Evolutionary conservation across 2,113 vertebrate genomes (phyloP).

Genomic region (Proterorhinus semilunaris): DNA sequence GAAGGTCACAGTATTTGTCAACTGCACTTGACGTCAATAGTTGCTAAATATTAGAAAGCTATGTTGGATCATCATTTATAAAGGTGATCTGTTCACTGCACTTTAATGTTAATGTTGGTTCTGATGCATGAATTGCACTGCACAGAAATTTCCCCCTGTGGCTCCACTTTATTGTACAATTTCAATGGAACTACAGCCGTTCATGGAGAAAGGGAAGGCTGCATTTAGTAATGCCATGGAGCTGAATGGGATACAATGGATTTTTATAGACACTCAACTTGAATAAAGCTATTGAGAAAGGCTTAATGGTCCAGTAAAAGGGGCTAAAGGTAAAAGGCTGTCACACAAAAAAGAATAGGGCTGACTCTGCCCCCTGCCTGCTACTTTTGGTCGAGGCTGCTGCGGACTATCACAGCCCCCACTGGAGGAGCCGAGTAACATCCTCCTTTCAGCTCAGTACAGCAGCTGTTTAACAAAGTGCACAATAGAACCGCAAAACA

Average conservation of each 20-base stretch:
- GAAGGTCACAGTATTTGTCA: too few relatives aligned
- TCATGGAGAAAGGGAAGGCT: neutral
- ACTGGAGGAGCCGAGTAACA: conserved; percentile 19
- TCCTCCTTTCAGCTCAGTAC: conserved; percentile 39
- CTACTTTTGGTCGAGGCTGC: conserved; percentile 38
- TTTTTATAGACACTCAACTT: conserved; percentile 46
- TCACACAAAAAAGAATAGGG: conserved; percentile 65
- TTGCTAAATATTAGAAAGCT: too few relatives aligned
- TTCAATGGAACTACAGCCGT: too few relatives aligned
- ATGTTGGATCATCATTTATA: too few relatives aligned
- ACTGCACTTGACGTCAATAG: too few relatives aligned
- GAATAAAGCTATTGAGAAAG: conserved; percentile 43
- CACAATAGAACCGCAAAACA: conserved; percentile 16
- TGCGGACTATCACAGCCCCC: conserved; percentile 52
- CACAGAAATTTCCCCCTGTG: too few relatives aligned
- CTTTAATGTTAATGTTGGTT: too few relatives aligned
- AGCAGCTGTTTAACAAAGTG: conserved; percentile 69
- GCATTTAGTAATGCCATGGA: neutral
- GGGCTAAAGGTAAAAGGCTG: conserved; percentile 45
- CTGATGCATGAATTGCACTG: too few relatives aligned
- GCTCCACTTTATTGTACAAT: too few relatives aligned
- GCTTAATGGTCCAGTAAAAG: conserved; percentile 44
- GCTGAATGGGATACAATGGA: conserved; percentile 22
- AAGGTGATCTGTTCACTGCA: too few relatives aligned
- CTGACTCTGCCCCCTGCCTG: conserved; percentile 64